Evolutionary conservation across 2,888 invertebrate species (phyloP).

Genomic region (Cepaea hortensis): DNA sequence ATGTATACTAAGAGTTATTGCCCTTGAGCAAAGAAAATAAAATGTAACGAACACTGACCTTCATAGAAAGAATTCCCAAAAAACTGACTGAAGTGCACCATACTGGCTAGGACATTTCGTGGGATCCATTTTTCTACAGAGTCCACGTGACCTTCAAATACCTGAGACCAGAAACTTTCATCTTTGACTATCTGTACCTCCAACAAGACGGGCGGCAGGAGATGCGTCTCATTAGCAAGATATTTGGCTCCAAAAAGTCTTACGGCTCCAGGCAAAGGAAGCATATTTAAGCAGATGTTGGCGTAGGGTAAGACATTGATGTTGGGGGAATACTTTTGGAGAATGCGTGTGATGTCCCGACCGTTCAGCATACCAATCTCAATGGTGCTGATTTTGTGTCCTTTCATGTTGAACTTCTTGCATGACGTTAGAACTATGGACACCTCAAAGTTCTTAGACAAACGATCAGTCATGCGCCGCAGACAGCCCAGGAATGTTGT

Average conservation of each 20-base stretch:
- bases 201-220: background rate
- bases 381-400: background rate
- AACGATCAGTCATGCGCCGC: background rate
- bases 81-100: slow-evolving; percentile 2
- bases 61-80: slow-evolving; percentile 15
- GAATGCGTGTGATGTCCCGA: background rate
- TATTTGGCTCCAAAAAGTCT: slow-evolving; percentile 15
- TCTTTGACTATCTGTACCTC: background rate
- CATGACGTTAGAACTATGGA: slow-evolving; percentile 13
- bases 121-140: slow-evolving; percentile 1
- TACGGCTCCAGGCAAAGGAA: slow-evolving; percentile 20
- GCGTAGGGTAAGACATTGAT: background rate
- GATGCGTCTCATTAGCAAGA: background rate
- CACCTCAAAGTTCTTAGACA: background rate
- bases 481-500: background rate
- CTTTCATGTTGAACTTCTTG: background rate
- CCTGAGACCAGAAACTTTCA: background rate
- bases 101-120: background rate
- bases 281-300: background rate
- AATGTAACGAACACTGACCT: slow-evolving; percentile 1
- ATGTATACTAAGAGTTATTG: too few species aligned
- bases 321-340: background rate
- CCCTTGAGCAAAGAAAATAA: too few species aligned
- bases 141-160: background rate
- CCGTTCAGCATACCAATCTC: slow-evolving; percentile 3